Evolutionary conservation across 1,140 invertebrate species (phyloP).

Genomic region (Babylonia areolata): DNA sequence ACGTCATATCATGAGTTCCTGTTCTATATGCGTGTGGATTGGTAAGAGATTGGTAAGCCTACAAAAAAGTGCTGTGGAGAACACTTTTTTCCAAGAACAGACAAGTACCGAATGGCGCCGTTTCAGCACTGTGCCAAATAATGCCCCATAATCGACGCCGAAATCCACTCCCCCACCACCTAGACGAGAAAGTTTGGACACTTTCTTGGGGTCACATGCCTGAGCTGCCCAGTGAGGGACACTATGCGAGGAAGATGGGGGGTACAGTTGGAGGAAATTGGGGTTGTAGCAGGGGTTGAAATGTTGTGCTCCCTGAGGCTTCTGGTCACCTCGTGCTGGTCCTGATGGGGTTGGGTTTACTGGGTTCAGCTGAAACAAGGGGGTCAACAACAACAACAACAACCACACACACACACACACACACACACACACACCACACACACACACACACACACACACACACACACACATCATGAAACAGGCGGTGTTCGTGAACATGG

Average conservation of each 20-base stretch:
- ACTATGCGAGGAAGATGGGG: constrained; percentile 17
- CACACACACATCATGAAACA: no score
- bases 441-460: no score
- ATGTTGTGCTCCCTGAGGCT: not conserved
- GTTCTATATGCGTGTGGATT: no score
- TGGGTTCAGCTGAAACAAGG: constrained; percentile 34
- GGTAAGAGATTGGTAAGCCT: no score
- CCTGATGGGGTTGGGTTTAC: not conserved
- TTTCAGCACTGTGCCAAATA: constrained; percentile 18
- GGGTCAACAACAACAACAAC: no score
- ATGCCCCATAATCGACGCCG: constrained; percentile 33
- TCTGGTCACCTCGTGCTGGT: not conserved
- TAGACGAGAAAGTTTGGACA: constrained; percentile 45
- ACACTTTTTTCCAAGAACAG: not conserved
- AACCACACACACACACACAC: no score
- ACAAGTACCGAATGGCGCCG: constrained; percentile 44
- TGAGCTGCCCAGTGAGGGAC: constrained; percentile 45
- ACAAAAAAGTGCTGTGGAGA: not conserved
- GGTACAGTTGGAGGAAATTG: not conserved
- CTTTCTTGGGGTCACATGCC: constrained; percentile 42
- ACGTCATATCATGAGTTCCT: no score
- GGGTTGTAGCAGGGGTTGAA: constrained; percentile 35
- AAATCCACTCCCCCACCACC: constrained; percentile 44
- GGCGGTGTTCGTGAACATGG: no score
- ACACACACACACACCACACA: no score